Conservation (phyloP, 2,797 vertebrate species). For the Notoglanidium macrostoma region DNA sequence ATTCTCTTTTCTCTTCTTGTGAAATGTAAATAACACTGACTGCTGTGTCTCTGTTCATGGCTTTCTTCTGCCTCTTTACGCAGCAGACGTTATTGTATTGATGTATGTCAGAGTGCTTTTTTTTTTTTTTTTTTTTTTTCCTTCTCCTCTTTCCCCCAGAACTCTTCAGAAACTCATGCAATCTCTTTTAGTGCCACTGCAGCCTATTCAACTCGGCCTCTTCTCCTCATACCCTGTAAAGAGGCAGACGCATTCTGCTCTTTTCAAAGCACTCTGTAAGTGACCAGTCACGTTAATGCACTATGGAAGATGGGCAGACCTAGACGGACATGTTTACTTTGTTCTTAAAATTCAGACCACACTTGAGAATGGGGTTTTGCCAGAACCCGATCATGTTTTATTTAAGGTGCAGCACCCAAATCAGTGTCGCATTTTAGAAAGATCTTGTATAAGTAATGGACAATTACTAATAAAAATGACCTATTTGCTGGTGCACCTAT, state of each 20-base stretch:
- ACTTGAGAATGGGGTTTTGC: constrained; percentile 13
- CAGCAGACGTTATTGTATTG: constrained; percentile 29
- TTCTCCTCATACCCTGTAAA: constrained; percentile 28
- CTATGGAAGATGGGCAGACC: constrained; percentile 22
- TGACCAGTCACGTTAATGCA: constrained; percentile 38
- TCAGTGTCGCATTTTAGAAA: background rate
- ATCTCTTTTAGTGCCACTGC: constrained; percentile 32
- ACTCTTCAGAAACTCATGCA: constrained; percentile 34
- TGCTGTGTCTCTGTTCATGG: background rate
- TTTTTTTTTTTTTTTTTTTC: background rate
- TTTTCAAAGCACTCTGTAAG: constrained; percentile 46
- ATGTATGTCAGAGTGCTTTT: constrained; percentile 31
- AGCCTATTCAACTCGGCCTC: constrained; percentile 34
- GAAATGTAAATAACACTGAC: constrained; percentile 19
- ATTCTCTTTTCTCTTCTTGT: constrained; percentile 7
- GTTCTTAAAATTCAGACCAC: constrained; percentile 38
- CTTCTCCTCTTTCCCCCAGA: background rate
- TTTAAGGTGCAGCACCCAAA: background rate
- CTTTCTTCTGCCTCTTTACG: constrained; percentile 39
- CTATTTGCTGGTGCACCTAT: background rate
- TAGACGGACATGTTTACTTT: constrained; percentile 41
- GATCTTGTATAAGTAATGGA: background rate
- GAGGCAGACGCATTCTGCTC: constrained; percentile 25
- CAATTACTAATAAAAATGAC: background rate
- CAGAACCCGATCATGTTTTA: background rate